Percentiles rank a stretch among this genome's conserved stretches.
Conservation (phyloP, 2,113 vertebrate genomes). For the Albula glossodonta region DNA sequence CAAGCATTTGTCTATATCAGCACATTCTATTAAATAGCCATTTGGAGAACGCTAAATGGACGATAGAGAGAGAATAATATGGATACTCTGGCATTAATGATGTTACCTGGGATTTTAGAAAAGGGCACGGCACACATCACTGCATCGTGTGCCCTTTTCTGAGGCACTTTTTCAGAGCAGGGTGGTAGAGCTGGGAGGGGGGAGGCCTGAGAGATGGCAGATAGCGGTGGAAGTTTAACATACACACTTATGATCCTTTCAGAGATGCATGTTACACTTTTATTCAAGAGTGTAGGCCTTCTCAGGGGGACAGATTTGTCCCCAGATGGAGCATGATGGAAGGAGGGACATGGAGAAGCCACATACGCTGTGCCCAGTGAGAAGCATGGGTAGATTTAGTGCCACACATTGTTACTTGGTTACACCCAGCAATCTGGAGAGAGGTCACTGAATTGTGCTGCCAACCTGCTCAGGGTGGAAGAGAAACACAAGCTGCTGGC, state of each 20-base stretch:
- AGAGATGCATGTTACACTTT: conserved; percentile 47
- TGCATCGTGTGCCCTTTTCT: conserved; percentile 11
- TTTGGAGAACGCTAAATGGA: conserved; percentile 17
- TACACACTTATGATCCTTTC: conserved; percentile 36
- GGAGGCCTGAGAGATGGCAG: background rate
- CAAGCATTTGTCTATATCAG: conserved; percentile 7
- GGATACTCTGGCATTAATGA: conserved; percentile 1
- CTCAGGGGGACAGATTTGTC: conserved; percentile 43
- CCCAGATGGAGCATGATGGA: conserved; percentile 39
- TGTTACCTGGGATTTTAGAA: conserved; percentile 15
- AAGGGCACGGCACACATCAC: conserved; percentile 17
- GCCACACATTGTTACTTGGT: background rate
- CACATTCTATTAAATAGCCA: conserved; percentile 14
- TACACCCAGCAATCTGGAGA: conserved; percentile 4
- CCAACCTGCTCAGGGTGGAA: background rate
- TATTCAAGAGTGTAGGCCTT: conserved; percentile 48
- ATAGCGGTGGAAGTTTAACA: background rate
- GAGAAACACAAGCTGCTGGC: background rate
- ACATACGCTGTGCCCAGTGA: conserved; percentile 16
- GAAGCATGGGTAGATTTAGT: conserved; percentile 2
- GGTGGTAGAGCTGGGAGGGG: background rate
- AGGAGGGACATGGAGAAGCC: conserved; percentile 25
- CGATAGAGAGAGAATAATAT: background rate
- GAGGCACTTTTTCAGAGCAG: background rate
- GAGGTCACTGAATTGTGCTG: background rate